Conservation (phyloP, 2,113 vertebrate genomes). For the Arenaria interpres region DNA sequence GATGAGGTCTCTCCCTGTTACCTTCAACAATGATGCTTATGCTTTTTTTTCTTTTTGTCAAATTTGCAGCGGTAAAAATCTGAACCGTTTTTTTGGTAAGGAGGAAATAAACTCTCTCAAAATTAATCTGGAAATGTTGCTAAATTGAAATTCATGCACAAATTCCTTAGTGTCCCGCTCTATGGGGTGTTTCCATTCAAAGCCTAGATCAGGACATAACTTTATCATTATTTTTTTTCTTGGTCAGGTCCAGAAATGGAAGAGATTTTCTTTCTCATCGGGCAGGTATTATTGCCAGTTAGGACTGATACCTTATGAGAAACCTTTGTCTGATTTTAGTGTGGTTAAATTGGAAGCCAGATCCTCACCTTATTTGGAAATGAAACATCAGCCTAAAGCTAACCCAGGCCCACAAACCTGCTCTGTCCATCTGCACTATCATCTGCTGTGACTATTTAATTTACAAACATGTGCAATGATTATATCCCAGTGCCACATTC, state of each 20-base stretch:
- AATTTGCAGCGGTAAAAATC: not conserved
- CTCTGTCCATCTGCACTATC: not conserved
- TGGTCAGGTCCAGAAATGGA: not conserved
- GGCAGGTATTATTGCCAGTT: not conserved
- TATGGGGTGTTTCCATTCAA: not conserved
- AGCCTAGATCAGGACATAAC: not conserved
- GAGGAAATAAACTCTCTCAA: not conserved
- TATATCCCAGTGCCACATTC: not conserved
- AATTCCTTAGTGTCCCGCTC: not conserved
- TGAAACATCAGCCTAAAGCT: not conserved
- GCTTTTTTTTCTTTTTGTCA: not conserved
- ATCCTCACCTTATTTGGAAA: conserved; percentile 34
- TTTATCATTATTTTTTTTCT: not conserved
- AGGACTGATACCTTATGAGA: not conserved
- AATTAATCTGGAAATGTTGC: not conserved
- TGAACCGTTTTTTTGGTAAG: not conserved
- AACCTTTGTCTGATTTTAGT: not conserved
- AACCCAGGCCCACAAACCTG: not conserved
- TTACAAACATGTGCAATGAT: conserved; percentile 24
- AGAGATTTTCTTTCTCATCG: not conserved
- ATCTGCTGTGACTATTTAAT: conserved; percentile 12
- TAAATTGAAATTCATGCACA: not conserved
- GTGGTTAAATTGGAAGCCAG: not conserved
- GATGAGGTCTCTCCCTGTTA: not conserved
- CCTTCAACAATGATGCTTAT: not conserved